Percentiles rank a stretch among this genome's conserved stretches.
Evolutionary conservation across 1,140 invertebrate species (phyloP).

Genomic region (Heliconius eleuchia): DNA sequence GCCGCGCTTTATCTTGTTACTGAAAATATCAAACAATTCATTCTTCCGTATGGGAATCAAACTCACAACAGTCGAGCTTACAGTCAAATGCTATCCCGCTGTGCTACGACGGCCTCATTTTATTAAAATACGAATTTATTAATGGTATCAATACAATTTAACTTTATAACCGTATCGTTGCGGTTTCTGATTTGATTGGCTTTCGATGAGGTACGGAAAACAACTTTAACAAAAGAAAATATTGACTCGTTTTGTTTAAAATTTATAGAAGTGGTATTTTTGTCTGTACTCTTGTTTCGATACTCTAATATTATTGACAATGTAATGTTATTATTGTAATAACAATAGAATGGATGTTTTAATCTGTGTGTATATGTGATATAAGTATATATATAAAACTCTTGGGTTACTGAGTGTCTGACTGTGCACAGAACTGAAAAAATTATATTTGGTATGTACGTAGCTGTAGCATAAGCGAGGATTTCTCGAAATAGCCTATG

Average conservation of each 20-base stretch:
- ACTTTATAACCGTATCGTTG: constrained; percentile 21
- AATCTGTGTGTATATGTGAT: not conserved
- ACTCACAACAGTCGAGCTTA: too few relatives aligned
- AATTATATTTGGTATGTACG: too few relatives aligned
- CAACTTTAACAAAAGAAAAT: constrained; percentile 10
- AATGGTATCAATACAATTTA: constrained; percentile 22
- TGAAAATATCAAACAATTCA: too few relatives aligned
- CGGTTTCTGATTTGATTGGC: constrained; percentile 7
- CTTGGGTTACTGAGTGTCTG: too few relatives aligned
- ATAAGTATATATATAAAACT: too few relatives aligned
- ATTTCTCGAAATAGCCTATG: too few relatives aligned
- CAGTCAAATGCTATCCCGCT: too few relatives aligned
- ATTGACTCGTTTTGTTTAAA: constrained; percentile 5
- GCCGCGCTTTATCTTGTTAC: too few relatives aligned
- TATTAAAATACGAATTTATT: constrained; percentile 33
- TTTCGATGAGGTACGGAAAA: constrained; percentile 4
- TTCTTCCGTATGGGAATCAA: too few relatives aligned
- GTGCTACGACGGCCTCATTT: not conserved
- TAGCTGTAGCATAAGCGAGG: too few relatives aligned
- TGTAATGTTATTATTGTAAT: not conserved
- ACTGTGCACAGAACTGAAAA: too few relatives aligned
- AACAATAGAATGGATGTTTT: not conserved
- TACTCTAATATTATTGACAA: not conserved
- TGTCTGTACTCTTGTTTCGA: not conserved
- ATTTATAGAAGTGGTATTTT: not conserved